Evolutionary conservation across 2,888 invertebrate species (phyloP).

Genomic region (Tetragonisca angustula): DNA sequence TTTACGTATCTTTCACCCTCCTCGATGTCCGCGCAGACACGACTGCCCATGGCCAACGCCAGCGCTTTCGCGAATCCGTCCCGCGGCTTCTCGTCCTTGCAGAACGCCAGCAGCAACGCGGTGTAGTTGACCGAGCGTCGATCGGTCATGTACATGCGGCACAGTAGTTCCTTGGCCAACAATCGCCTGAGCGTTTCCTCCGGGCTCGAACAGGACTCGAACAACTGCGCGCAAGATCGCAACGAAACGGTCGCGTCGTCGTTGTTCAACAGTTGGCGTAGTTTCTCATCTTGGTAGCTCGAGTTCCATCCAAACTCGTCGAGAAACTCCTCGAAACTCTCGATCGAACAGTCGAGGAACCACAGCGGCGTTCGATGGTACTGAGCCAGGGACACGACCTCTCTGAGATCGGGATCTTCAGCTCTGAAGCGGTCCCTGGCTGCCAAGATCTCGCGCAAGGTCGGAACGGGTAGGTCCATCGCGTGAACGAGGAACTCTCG

Average conservation of each 20-base stretch:
- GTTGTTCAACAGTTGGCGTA: not conserved
- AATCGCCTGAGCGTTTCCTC: slow-evolving; percentile 51
- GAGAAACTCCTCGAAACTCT: too few relatives aligned
- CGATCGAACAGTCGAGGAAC: slow-evolving; percentile 80
- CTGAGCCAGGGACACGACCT: slow-evolving; percentile 81
- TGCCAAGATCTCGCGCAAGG: slow-evolving; percentile 85
- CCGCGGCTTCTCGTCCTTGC: slow-evolving; percentile 86
- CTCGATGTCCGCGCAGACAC: slow-evolving; percentile 84
- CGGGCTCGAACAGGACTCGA: not conserved
- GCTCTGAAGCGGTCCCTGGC: slow-evolving; percentile 85
- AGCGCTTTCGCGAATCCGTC: slow-evolving; percentile 87
- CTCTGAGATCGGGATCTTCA: slow-evolving; percentile 83
- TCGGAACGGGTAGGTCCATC: slow-evolving; percentile 86
- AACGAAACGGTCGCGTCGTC: not conserved
- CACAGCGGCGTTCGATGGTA: slow-evolving; percentile 81
- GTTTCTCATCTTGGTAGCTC: slow-evolving; percentile 21
- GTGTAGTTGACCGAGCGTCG: slow-evolving; percentile 86
- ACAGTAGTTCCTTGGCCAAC: slow-evolving; percentile 86
- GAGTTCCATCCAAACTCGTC: slow-evolving; percentile 16
- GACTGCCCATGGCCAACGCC: slow-evolving; percentile 86
- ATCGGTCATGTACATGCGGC: slow-evolving; percentile 85
- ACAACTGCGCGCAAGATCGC: too few relatives aligned
- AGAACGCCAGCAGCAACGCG: slow-evolving; percentile 87
- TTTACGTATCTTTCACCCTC: slow-evolving; percentile 85
- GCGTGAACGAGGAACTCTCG: slow-evolving; percentile 88